A percentile compares a stretch with the other conserved stretches of the same genome.
Conservation (phyloP, 2,888 invertebrate genomes). For the Hydroisotoma schaefferi region DNA sequence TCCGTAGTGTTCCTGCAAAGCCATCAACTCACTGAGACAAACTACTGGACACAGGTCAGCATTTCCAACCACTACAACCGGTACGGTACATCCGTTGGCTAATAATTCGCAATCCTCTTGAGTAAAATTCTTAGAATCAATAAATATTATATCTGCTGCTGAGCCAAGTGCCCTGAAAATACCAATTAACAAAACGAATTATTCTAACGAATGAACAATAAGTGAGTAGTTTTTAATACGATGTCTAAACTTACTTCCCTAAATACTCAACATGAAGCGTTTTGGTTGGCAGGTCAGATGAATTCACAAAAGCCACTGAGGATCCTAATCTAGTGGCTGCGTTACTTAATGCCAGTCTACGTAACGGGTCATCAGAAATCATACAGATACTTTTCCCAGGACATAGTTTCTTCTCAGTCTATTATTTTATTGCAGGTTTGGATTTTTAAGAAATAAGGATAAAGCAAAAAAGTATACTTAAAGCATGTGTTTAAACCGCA, state of each 20-base stretch:
- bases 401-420: constrained; percentile 1
- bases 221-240: not conserved
- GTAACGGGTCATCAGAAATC: constrained; percentile 29
- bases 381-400: constrained; percentile 13
- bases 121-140: constrained; percentile 28
- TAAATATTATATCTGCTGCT: constrained; percentile 28
- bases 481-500: not conserved
- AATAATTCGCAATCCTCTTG: constrained; percentile 23
- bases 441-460: not conserved
- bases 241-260: constrained; percentile 33
- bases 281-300: constrained; percentile 10
- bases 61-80: constrained; percentile 32
- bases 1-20: constrained; percentile 38
- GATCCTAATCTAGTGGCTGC: constrained; percentile 32
- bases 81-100: constrained; percentile 31
- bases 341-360: constrained; percentile 27
- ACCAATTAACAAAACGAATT: constrained; percentile 2
- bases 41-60: constrained; percentile 22
- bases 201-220: not conserved
- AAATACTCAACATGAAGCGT: constrained; percentile 18
- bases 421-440: not conserved
- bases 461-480: not conserved
- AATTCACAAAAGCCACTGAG: constrained; percentile 24
- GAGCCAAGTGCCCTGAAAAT: constrained; percentile 23
- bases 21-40: constrained; percentile 38